Evolutionary conservation across 1,140 invertebrate genomes (phyloP).

Genomic region (Parasteatoda tepidariorum): DNA sequence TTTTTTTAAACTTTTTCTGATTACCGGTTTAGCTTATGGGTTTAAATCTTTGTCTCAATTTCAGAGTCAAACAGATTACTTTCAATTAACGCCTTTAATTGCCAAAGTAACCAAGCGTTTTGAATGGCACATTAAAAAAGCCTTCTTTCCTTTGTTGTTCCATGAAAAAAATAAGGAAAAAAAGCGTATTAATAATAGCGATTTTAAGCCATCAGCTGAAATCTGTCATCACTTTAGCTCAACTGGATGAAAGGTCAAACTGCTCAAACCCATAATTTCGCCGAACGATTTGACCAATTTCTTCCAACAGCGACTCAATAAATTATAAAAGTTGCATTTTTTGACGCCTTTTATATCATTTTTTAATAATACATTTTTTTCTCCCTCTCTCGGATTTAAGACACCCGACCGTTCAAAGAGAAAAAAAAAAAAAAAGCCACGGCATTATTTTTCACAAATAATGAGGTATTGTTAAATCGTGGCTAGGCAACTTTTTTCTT

Average conservation of each 20-base stretch:
- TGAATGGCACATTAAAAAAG: too few species aligned
- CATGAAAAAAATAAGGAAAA: too few species aligned
- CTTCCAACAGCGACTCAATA: background rate
- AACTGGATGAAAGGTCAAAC: background rate
- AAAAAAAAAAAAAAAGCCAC: too few species aligned
- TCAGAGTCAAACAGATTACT: too few species aligned
- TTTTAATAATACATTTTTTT: background rate
- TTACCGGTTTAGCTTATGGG: too few species aligned
- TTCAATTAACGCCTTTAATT: too few species aligned
- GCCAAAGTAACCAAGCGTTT: too few species aligned
- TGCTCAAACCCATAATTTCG: background rate
- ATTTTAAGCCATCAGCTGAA: too few species aligned
- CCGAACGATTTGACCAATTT: background rate
- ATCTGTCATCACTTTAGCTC: background rate
- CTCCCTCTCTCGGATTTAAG: background rate
- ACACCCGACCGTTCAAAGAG: background rate
- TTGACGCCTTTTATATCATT: background rate
- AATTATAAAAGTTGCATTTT: background rate
- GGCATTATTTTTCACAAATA: conserved; percentile 17
- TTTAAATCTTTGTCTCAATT: too few species aligned
- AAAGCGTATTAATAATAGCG: too few species aligned
- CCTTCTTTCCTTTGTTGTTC: too few species aligned
- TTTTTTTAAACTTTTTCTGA: too few species aligned
- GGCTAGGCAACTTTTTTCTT: background rate
- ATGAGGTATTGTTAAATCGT: conserved; percentile 4